A percentile compares a stretch with the other conserved stretches of the same genome.
These are phyloP conservation scores for Orthosia gracilis DNA, from an alignment of 2,888 invertebrate genomes.

Conservation along the genomic window DNA sequence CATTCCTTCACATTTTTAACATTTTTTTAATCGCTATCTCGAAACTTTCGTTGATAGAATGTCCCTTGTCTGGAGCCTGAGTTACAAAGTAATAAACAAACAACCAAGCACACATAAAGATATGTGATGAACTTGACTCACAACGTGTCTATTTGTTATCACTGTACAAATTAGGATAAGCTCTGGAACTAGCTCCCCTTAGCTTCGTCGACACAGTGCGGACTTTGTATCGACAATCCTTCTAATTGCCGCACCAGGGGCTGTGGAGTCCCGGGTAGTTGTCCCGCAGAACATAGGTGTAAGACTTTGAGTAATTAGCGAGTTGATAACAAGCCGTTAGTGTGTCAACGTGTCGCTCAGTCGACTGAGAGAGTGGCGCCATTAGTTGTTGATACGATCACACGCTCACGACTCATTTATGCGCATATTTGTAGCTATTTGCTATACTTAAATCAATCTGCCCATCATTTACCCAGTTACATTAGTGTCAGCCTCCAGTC, in stretches of 20 bases:
- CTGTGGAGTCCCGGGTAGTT: slow-evolving; percentile 37
- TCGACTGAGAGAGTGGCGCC: slow-evolving; percentile 31
- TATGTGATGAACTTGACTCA: neutral
- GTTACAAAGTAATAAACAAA: slow-evolving; percentile 2
- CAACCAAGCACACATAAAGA: neutral
- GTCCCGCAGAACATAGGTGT: slow-evolving; percentile 38
- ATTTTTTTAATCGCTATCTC: too few relatives aligned
- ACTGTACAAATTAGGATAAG: slow-evolving; percentile 29
- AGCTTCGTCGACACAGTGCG: slow-evolving; percentile 27
- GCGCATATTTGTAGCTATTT: neutral
- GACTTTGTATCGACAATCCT: slow-evolving; percentile 36
- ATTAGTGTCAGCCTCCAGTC: too few relatives aligned
- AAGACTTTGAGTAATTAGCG: slow-evolving; percentile 56
- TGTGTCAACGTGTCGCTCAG: slow-evolving; percentile 32
- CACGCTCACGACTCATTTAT: neutral
- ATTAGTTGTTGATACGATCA: slow-evolving; percentile 41
- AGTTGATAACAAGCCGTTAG: slow-evolving; percentile 50
- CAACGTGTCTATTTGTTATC: slow-evolving; percentile 31
- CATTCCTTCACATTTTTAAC: too few relatives aligned
- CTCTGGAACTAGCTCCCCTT: slow-evolving; percentile 37
- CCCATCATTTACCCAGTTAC: too few relatives aligned
- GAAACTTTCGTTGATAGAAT: too few relatives aligned
- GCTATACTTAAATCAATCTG: neutral
- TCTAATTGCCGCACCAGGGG: slow-evolving; percentile 42
- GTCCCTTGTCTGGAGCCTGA: too few relatives aligned